Percentiles rank a stretch among this genome's conserved stretches.
phyloP scores from a whole-genome alignment of 2,797 vertebrate species.

The Rachycentron canadum region DNA sequence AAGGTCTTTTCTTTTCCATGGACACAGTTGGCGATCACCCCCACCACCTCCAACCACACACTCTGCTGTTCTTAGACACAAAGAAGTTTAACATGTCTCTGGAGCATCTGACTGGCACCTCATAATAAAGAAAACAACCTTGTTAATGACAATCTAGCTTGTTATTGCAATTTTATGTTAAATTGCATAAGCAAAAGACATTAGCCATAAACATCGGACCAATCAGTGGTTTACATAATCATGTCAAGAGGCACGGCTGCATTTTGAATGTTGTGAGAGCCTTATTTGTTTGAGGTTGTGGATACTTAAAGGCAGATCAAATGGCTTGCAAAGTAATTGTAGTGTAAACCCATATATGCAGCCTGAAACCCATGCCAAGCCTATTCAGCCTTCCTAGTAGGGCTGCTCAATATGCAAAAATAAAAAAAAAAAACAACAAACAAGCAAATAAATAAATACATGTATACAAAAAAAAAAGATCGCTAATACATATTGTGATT shows the following conservation, averaged over 20 bases:
- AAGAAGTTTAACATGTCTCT: background rate
- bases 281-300: constrained; percentile 37
- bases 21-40: background rate
- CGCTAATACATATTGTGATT: no score
- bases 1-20: constrained; percentile 9
- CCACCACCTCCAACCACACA: background rate
- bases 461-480: no score
- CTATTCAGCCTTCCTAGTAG: constrained; percentile 19
- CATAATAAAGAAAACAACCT: background rate
- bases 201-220: background rate
- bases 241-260: background rate
- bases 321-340: constrained; percentile 44
- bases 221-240: background rate
- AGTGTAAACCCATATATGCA: constrained; percentile 11
- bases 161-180: background rate
- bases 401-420: no score
- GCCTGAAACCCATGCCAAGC: constrained; percentile 41
- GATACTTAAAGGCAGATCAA: constrained; percentile 29
- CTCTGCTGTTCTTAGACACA: background rate
- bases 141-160: background rate
- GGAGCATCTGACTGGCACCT: no score
- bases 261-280: constrained; percentile 1
- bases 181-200: background rate
- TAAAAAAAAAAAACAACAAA: no score
- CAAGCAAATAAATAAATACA: no score